These are phyloP conservation scores for Halcyon chelicuti DNA, from an alignment of 2,797 vertebrate species.

Conservation along the genomic window DNA sequence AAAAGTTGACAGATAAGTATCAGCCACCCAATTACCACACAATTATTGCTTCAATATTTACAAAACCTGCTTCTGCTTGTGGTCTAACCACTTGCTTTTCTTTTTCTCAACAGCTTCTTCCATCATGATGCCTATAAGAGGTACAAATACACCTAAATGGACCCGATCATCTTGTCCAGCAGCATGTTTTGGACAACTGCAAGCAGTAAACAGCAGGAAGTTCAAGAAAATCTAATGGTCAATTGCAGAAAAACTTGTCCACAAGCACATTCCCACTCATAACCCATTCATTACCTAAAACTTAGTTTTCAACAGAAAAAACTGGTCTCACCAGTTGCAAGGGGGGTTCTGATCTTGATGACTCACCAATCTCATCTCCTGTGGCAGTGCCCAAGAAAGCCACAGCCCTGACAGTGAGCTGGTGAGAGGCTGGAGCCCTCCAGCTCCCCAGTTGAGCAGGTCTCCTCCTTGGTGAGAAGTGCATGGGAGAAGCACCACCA, in stretches of 20 bases:
- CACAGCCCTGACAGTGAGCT: not conserved
- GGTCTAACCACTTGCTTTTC: slow-evolving; percentile 16
- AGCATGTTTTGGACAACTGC: not conserved
- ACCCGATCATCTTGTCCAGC: not conserved
- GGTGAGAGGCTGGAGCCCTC: not conserved
- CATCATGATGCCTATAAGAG: not conserved
- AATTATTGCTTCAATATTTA: slow-evolving; percentile 18
- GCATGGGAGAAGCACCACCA: not conserved
- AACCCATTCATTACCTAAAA: not conserved
- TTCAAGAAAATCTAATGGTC: not conserved
- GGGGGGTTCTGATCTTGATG: not conserved
- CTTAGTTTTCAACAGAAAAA: not conserved
- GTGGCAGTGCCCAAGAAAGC: not conserved
- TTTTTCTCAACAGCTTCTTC: not conserved
- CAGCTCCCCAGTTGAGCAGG: not conserved
- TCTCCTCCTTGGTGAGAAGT: not conserved
- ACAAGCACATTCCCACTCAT: not conserved
- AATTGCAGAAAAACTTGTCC: not conserved
- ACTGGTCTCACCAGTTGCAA: not conserved
- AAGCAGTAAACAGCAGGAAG: not conserved
- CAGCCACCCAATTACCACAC: slow-evolving; percentile 17
- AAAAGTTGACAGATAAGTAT: slow-evolving; percentile 56
- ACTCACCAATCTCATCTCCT: not conserved
- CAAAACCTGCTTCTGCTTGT: not conserved
- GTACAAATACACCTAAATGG: not conserved